Evolutionary conservation across 2,888 invertebrate genomes (phyloP).

Genomic region (Ichneumon xanthorius): DNA sequence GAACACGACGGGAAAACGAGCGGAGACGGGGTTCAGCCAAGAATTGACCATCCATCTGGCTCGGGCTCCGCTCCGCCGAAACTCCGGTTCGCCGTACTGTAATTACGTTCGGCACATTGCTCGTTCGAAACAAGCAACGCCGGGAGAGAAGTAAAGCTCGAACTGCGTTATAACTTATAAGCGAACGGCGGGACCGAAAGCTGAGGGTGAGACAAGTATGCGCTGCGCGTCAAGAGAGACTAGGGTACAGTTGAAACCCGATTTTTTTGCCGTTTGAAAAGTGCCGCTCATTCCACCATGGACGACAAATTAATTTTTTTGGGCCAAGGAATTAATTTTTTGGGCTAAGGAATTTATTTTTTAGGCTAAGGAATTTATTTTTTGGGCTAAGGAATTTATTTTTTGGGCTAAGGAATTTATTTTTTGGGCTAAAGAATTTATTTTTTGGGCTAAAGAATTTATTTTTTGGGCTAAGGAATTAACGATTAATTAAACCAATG

Average conservation of each 20-base stretch:
- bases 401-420: too few relatives aligned
- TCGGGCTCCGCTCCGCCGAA: conserved; percentile 68
- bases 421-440: too few relatives aligned
- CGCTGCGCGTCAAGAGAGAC: not conserved
- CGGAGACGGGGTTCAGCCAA: conserved; percentile 66
- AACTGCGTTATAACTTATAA: conserved; percentile 47
- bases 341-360: too few relatives aligned
- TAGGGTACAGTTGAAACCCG: not conserved
- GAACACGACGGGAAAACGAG: not conserved
- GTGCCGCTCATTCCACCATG: not conserved
- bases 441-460: too few relatives aligned
- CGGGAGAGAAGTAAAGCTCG: conserved; percentile 64
- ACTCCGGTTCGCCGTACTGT: conserved; percentile 71
- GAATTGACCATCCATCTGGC: conserved; percentile 71
- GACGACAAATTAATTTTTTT: too few relatives aligned
- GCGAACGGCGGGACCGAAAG: not conserved
- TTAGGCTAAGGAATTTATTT: too few relatives aligned
- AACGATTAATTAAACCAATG: too few relatives aligned
- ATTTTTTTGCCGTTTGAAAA: not conserved
- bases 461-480: too few relatives aligned
- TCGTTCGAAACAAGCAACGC: not conserved
- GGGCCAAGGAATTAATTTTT: too few relatives aligned
- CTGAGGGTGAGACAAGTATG: not conserved
- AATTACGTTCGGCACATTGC: conserved; percentile 75
- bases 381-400: too few relatives aligned